Base-by-base conservation (phyloP, 2,113 vertebrate genomes). In the Centrocercus urophasianus region DNA sequence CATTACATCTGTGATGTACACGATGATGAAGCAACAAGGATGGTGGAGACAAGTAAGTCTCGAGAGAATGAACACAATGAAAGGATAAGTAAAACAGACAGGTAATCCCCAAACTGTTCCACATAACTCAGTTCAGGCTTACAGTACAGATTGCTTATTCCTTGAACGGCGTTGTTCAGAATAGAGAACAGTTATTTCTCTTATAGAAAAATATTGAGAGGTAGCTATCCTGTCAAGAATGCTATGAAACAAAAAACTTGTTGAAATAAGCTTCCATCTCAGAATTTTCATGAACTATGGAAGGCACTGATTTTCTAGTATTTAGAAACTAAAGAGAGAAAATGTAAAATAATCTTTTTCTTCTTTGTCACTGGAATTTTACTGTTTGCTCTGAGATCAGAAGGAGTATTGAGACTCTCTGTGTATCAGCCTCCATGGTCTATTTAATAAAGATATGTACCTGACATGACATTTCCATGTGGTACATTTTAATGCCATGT, bases 131-230 rank as follows among this genome's bases (percentile, higher is more conserved):
- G 16, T 38, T 80, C 3, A 1, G 11, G 5, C 4, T 56, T 76
- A 50, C 45, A 48, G 16, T 10, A 54, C 30, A 56, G 16, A 13
- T 10, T 24, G 6, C 10, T 67, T 83, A 6, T 86, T 85, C 57
- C 67, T 6, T 1, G 11, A 70, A 20, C 48, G 2, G 28, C 2
- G 0, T 13, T 25, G n/a, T 3, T 24, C 32, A 78, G 45, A 59
- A 59, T 22, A 0, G 4, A 78, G 40, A 20, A 8, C 38, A 2
- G 10, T 65, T 45, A 2, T 56, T 63, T n/a, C 4, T 59, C 78
- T 90, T 40, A 7, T 64, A 38, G 8, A 84, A 78, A 20, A 84
- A 67, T n/a, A 38, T 8, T 36, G 42, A 78, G 14, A 81, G 48
- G 10, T 64, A 71, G 4, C 30, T 79, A 17, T 66, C 7, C 43